A percentile compares a stretch with the other conserved stretches of the same genome.
Evolutionary conservation across 2,888 invertebrate species (phyloP).

Genomic region (Lithophane semibrunnea): DNA sequence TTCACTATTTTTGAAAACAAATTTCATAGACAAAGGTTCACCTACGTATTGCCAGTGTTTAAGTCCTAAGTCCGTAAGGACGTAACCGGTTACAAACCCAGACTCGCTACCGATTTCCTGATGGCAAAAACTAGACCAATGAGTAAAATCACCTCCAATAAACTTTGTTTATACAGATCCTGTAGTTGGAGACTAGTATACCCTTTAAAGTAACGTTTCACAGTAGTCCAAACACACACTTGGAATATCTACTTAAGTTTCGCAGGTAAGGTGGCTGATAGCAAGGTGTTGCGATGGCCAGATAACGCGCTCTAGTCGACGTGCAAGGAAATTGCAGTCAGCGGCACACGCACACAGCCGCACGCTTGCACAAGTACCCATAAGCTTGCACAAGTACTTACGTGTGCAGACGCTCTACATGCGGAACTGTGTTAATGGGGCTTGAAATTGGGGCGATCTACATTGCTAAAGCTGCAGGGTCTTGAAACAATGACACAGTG

Average conservation of each 20-base stretch:
- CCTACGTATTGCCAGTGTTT: background rate
- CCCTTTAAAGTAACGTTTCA: background rate
- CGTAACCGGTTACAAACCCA: background rate
- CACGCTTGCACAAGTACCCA: conserved; percentile 23
- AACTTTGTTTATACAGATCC: background rate
- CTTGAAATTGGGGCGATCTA: conserved; percentile 31
- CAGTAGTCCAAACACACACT: conserved; percentile 41
- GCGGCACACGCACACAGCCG: conserved; percentile 50
- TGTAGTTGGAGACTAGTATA: background rate
- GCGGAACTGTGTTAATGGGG: conserved; percentile 54
- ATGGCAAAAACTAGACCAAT: background rate
- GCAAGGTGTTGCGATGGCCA: conserved; percentile 63
- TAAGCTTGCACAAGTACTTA: conserved; percentile 19
- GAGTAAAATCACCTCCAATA: background rate
- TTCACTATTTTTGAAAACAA: background rate
- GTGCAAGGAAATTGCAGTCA: conserved; percentile 69
- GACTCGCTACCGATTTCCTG: background rate
- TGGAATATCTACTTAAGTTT: conserved; percentile 38
- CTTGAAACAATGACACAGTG: background rate
- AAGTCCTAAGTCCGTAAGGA: background rate
- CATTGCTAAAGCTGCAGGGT: background rate
- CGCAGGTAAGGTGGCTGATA: conserved; percentile 37
- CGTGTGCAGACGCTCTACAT: conserved; percentile 22
- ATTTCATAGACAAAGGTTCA: background rate
- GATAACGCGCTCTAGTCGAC: conserved; percentile 63